Percentiles rank a stretch among this genome's conserved stretches.
Conservation (phyloP, 1,140 invertebrate genomes). For the Ostrea edulis region DNA sequence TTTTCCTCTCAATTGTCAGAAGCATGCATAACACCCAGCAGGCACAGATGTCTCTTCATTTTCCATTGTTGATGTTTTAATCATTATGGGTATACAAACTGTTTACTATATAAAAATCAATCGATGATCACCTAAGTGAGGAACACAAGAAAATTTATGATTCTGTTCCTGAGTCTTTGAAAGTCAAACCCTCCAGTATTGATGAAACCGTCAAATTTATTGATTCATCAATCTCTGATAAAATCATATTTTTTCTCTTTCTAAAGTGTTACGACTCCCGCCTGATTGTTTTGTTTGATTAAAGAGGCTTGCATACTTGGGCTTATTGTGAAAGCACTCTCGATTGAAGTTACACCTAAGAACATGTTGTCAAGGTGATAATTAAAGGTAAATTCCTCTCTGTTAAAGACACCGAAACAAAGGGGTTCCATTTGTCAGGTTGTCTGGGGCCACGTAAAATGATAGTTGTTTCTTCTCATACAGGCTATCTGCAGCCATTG, state of each 20-base stretch:
- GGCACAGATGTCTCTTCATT: too few relatives aligned
- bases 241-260: background rate
- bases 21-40: too few relatives aligned
- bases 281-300: slow-evolving; percentile 5
- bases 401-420: background rate
- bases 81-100: too few relatives aligned
- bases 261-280: background rate
- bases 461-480: too few relatives aligned
- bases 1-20: too few relatives aligned
- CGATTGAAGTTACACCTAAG: background rate
- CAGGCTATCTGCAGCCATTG: too few relatives aligned
- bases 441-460: background rate
- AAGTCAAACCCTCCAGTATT: background rate
- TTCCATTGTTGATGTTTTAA: too few relatives aligned
- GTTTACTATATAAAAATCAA: background rate
- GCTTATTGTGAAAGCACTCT: background rate
- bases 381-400: background rate
- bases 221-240: background rate
- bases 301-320: background rate
- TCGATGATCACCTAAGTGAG: background rate
- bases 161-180: background rate
- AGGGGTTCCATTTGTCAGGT: background rate
- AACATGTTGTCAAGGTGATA: background rate
- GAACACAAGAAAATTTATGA: background rate
- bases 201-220: background rate